Base-by-base conservation (phyloP, 2,888 invertebrate genomes). In the Euzetes globulus region DNA sequence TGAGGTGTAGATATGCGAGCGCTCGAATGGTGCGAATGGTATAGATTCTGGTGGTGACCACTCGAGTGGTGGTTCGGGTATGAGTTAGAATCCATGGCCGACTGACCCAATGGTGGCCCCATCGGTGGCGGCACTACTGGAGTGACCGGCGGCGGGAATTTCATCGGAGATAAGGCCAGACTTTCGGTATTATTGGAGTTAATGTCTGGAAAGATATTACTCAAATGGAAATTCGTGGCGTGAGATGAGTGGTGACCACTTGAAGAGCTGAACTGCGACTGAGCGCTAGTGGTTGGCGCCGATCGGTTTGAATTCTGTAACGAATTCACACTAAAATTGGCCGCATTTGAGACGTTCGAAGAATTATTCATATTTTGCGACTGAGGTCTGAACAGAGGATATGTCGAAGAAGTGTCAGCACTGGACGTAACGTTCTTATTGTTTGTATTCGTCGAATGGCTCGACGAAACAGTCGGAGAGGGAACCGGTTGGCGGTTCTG, bases 181-280 rank as follows among this genome's bases (percentile, higher is more conserved):
- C 75, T 75, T 33, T 76, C 76, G 50, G 63, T 72, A 25, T 77
- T 73, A 50, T 74, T 75, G 25, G 75, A 73, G 45, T 63, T 65
- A 72, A 78, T 78, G 45, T 78, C 78, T 15, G 78, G 77, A 27
- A 78, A 75, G 9, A 78, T 78, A 72, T 78, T 78, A 55, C 78
- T 78, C 25, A 78, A 71, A 45, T 78, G 77, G 55, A 78, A 78
- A 55, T 78, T 78, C 2, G 78, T 76, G 17, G 77, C 77, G 15
- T 77, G 77, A 70, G 19, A 22, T 45, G 70, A 70, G n/a, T 70
- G 70, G 37, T 70, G 45, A 37, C 33, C 37, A 37, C 22, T 19
- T 22, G 76, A 75, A 2, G 77, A 76, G 41, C 76, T 75, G 22
- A 72, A 72, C 33, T 58, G 22, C 0, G 72, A n/a, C 19, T 41